Evolutionary conservation across 1,140 invertebrate species (phyloP).

Genomic region (Bathynomus jamesi): DNA sequence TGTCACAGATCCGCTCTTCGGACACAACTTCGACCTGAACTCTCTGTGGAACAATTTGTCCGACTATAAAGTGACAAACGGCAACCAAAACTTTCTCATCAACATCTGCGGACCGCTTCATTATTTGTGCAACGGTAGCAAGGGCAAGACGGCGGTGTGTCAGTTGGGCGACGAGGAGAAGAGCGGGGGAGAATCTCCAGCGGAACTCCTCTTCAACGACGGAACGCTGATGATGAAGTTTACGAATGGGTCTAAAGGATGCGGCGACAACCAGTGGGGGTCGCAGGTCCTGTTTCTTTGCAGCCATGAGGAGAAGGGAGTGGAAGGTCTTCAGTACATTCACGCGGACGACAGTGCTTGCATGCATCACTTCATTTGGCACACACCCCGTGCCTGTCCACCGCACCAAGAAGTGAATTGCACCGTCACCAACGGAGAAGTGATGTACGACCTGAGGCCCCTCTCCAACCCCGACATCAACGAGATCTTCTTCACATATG

Average conservation of each 20-base stretch:
- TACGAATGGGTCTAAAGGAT: slow-evolving; percentile 18
- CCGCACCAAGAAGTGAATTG: slow-evolving; percentile 28
- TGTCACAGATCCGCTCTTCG: slow-evolving; percentile 27
- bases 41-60: slow-evolving; percentile 19
- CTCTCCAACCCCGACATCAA: slow-evolving; percentile 25
- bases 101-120: slow-evolving; percentile 32
- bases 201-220: slow-evolving; percentile 27
- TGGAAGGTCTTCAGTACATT: slow-evolving; percentile 16
- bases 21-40: slow-evolving; percentile 23
- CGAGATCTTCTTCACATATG: slow-evolving; percentile 16
- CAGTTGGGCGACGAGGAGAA: slow-evolving; percentile 1
- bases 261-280: slow-evolving; percentile 12
- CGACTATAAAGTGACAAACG: slow-evolving; percentile 26
- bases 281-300: slow-evolving; percentile 29
- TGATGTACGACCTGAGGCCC: slow-evolving; percentile 25
- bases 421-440: slow-evolving; percentile 11
- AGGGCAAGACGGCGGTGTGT: slow-evolving; percentile 15
- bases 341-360: slow-evolving; percentile 13
- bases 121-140: slow-evolving; percentile 9
- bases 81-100: slow-evolving; percentile 16
- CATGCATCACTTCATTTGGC: slow-evolving; percentile 21
- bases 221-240: slow-evolving; percentile 29
- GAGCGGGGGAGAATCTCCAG: slow-evolving; percentile 20
- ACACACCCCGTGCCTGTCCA: slow-evolving; percentile 24
- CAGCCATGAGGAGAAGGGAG: slow-evolving; percentile 24